Base-by-base conservation (phyloP, 2,888 invertebrate genomes). In the Pseudococcus longispinus region DNA sequence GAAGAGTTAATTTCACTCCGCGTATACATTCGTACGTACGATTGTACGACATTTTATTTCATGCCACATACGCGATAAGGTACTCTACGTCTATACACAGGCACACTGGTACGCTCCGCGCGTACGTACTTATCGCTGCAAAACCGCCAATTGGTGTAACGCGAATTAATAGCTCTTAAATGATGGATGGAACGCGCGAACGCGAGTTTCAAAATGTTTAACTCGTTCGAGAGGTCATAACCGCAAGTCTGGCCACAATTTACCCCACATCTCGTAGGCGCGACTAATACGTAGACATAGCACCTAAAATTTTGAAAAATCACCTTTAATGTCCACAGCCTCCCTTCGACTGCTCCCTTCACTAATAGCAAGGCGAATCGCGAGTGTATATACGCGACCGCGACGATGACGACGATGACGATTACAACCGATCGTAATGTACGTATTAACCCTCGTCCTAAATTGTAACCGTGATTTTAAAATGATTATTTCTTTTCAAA, bases 1-100 rank as follows among this genome's bases (percentile, higher is more conserved):
- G 42, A 80, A 42, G 42, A 80, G 77, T 80, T 80, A 80, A 80
- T 80, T 80, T 80, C 77, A 80, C 77, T 42, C 70, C 51, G 51
- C 18, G 44, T 46, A 37, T 13, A 46, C 13, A 46, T n/a, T n/a
- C n/a, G n/a, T n/a, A n/a, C n/a, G 44, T 46, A 46, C 51, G 8
- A 2, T n/a, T 60, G 60, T 60, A 60, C 60, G 60, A 60, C 60
- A 60, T 60, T 60, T 60, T 11, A 23, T 51, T 13, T 46, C 20
- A 1, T 70, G 26, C 37, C 37, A 6, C 5, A 37, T 37, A 37
- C 9, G 9, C 37, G 37, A 4, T 37, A 37, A 32, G 32, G 32
- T 32, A 32, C 32, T 32, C 32, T 32, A 32, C 32, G 32, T 37
- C 37, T 37, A 6, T 37, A 37, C 37, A 9, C 9, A 37, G 8